These are phyloP conservation scores for Cybosia mesomella DNA, from an alignment of 2,888 invertebrate genomes.

Conservation along the genomic window DNA sequence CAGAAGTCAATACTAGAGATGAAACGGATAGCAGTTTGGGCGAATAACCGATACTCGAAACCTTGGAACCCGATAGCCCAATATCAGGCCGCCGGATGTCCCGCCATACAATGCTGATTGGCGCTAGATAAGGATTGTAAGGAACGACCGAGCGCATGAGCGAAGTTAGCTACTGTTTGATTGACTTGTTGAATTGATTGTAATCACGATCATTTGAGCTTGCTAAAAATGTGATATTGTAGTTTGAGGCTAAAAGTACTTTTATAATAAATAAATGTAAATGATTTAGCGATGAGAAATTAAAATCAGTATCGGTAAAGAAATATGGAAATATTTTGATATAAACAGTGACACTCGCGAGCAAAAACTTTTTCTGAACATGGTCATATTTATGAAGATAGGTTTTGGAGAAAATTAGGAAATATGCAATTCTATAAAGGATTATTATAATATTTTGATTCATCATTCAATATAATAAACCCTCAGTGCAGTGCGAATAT, in stretches of 20 bases:
- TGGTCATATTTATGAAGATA: not conserved
- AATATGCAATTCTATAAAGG: not conserved
- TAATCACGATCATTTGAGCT: no score
- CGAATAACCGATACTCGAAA: not conserved
- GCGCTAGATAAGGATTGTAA: not conserved
- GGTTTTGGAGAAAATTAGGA: not conserved
- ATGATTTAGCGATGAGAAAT: not conserved
- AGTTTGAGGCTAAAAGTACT: not conserved
- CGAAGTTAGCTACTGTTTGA: not conserved
- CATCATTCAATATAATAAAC: not conserved
- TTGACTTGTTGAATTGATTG: not conserved
- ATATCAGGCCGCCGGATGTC: not conserved
- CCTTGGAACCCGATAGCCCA: not conserved
- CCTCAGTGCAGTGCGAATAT: not conserved
- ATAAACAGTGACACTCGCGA: not conserved
- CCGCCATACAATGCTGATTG: not conserved
- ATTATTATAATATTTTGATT: not conserved
- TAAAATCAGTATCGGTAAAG: not conserved
- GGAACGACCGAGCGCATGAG: not conserved
- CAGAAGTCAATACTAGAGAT: not conserved
- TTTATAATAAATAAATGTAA: not conserved
- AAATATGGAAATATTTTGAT: not conserved
- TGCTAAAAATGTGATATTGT: conserved; percentile 3
- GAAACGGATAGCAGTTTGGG: not conserved
- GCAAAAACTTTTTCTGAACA: not conserved